A percentile compares a stretch with the other conserved stretches of the same genome.
These are phyloP conservation scores for Hemibagrus guttatus DNA, from an alignment of 2,797 vertebrate genomes.

Conservation along the genomic window DNA sequence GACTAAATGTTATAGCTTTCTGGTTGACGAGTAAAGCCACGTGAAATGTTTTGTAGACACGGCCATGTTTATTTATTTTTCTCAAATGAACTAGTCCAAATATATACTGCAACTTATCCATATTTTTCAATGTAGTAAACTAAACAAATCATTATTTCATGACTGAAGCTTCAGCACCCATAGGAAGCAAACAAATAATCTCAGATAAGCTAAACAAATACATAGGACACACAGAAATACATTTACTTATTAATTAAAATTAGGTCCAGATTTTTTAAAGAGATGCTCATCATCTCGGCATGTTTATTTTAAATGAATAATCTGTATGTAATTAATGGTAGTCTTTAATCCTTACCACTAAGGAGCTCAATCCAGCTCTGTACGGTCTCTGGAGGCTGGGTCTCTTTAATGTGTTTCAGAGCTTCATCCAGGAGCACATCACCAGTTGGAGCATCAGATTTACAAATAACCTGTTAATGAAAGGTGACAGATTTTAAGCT, in stretches of 20 bases:
- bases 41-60: not conserved
- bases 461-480: slow-evolving; percentile 86
- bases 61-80: not conserved
- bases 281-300: not conserved
- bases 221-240: not conserved
- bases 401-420: slow-evolving; percentile 95
- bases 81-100: not conserved
- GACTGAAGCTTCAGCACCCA: not conserved
- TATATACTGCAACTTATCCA: not conserved
- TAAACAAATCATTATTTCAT: not conserved
- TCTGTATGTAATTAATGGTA: not conserved
- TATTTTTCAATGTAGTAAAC: not conserved
- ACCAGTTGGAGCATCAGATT: slow-evolving; percentile 93
- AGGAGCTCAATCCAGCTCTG: slow-evolving; percentile 98
- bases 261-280: not conserved
- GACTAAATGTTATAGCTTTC: not conserved
- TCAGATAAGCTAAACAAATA: not conserved
- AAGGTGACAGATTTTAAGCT: not conserved
- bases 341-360: slow-evolving; percentile 81
- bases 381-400: slow-evolving; percentile 93
- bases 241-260: not conserved
- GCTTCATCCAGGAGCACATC: slow-evolving; percentile 96
- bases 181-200: not conserved
- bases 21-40: not conserved
- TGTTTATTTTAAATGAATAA: not conserved